Conservation (phyloP, 2,113 vertebrate genomes). For the Chlamydotis undulata region DNA sequence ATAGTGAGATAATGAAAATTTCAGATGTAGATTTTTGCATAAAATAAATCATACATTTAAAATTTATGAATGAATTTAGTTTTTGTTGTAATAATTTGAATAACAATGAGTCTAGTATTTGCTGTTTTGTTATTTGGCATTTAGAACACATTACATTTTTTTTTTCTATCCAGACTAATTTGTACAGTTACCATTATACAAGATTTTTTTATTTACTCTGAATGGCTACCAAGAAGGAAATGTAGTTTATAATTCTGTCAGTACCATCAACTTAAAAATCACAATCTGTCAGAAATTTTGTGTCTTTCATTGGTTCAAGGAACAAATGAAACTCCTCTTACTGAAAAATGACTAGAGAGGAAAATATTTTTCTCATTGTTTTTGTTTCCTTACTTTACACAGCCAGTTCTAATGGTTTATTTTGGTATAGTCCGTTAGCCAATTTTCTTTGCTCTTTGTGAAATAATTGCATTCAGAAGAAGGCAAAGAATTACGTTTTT, state of each 20-base stretch:
- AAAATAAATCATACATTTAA: not conserved
- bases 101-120: not conserved
- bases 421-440: not conserved
- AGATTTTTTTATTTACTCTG: not conserved
- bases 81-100: not conserved
- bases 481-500: not conserved
- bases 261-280: not conserved
- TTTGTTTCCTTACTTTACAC: not conserved
- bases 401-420: not conserved
- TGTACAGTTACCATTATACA: not conserved
- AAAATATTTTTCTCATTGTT: not conserved
- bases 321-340: not conserved
- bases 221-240: not conserved
- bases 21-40: not conserved
- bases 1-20: not conserved
- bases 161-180: not conserved
- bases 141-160: not conserved
- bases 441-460: constrained; percentile 8
- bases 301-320: not conserved
- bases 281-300: not conserved
- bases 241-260: not conserved
- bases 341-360: not conserved
- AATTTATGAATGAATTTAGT: not conserved
- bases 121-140: not conserved
- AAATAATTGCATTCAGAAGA: not conserved